Base-by-base conservation (phyloP, 1,140 invertebrate genomes). In the Microplitis mediator region DNA sequence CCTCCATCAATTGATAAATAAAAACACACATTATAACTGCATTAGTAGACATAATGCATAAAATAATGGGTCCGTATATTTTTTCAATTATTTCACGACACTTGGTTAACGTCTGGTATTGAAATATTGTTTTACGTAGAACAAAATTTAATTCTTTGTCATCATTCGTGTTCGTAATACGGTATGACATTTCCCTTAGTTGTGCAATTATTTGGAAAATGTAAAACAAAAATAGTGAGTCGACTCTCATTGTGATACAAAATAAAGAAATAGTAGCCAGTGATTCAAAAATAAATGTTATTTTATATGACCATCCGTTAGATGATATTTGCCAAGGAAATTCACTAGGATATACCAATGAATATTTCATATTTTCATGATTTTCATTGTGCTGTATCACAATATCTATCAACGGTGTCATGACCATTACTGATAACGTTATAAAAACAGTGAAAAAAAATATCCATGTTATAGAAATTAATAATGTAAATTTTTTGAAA, bases 21-120 rank as follows among this genome's bases (percentile, higher is more conserved):
- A 81, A 13, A 9, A 67, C 68, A 50, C 81, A 82, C n/a, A 81
- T 70, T 8, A 76, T 60, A 3, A 76, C n/a, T 8, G 79, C 79
- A 56, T 75, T 78, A 0, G 80, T 76, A 14, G 76, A 3, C 5
- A 74, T 74, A 1, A 74, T 60, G 70, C 77, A 77, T 5, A 81
- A 6, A 4, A 79, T 36, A 2, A 81, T 45, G 0, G 77, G 77
- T 31, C 79, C 77, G 64, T 78, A 80, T 9, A 76, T 67, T 16
- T 71, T 45, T 68, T 81, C 68, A 34, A 82, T 3, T 0, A 72
- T 71, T 68, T 73, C 68, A 8, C 74, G 68, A 32, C 65, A 71
- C 9, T 74, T 36, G 2, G 76, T 63, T 8, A 78, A 69, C 0
- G 58, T 39, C 8, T 36, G 13, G 62, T 79, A 77, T 35, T 60